Evolutionary conservation across 2,888 invertebrate genomes (phyloP), one percentile per base, ranked within the genome.

Genomic region (Protonemura montana): DNA sequence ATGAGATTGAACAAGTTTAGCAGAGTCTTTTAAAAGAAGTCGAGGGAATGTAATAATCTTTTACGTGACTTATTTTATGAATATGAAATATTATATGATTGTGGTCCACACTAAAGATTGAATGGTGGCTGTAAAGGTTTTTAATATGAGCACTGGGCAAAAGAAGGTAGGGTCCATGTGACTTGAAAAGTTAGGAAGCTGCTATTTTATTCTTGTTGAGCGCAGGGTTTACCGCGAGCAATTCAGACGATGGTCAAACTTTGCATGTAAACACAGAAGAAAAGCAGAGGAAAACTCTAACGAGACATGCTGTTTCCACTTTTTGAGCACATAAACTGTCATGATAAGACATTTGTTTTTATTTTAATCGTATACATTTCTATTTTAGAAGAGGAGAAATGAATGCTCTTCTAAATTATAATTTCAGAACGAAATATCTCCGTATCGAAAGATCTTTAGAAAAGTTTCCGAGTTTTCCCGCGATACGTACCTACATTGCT

Each of bases 41-140:
- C 27, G 27, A 27, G 28, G 78, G 78, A 78, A 78, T 28, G 78
- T 78, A 78, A 78, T 78, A 78, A 78, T 78, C 78, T 78, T 78
- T 78, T 78, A 78, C 78, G 78, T 78, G 78, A 78, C 78, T 78
- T 78, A 78, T 78, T 78, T 78, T 78, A 6, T 26, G 26, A 78
- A 78, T 78, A 78, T 78, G 78, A 78, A 78, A 28, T 27, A 78
- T 27, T 27, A 25, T 27, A 78, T 78, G 78, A 78, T 27, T 78
- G 26, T 28, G 78, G 26, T 28, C 78, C 26, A 26, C 26, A 5
- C 26, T 78, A 27, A 25, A 78, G 78, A 27, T 78, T 27, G 78
- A 78, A 78, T 27, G 28, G 78, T 21, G 13, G 59, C 59, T 59
- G 59, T 59, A 59, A 10, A 59, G 59, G 59, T 2, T 59, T 59